These are phyloP conservation scores for Sebastes elongatus DNA, from an alignment of 2,797 vertebrate species.

Conservation along the genomic window DNA sequence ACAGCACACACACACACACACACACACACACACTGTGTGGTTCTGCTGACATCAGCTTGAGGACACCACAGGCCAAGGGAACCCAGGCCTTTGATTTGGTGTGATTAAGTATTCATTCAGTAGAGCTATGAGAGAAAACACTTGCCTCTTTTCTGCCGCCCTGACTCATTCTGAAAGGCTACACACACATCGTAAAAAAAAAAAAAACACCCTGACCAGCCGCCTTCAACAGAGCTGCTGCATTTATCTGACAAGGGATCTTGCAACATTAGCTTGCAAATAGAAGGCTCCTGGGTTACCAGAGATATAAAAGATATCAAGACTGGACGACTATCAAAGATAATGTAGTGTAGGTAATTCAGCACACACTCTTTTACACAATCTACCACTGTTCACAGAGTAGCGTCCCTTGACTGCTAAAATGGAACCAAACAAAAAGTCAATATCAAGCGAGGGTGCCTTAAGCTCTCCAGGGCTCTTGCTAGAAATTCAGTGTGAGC, in stretches of 20 bases:
- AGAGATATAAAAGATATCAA: conserved; percentile 64
- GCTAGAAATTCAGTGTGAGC: conserved; percentile 72
- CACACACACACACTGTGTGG: conserved; percentile 29
- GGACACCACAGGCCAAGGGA: conserved; percentile 66
- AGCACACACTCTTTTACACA: conserved; percentile 69
- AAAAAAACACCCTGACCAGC: conserved; percentile 24
- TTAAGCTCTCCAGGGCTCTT: conserved; percentile 76
- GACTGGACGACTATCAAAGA: conserved; percentile 70
- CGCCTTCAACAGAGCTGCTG: conserved; percentile 38
- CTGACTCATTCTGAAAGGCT: conserved; percentile 57
- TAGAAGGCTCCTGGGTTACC: conserved; percentile 63
- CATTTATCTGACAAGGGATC: conserved; percentile 70
- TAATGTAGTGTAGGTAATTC: conserved; percentile 71
- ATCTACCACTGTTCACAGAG: conserved; percentile 62
- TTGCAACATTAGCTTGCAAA: conserved; percentile 69
- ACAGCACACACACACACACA: conserved; percentile 25
- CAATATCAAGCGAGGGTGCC: conserved; percentile 73
- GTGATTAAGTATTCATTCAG: conserved; percentile 72
- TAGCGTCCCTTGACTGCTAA: conserved; percentile 69
- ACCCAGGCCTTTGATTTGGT: conserved; percentile 66
- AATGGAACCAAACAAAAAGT: conserved; percentile 80
- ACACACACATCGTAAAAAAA: conserved; percentile 24
- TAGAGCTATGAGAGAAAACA: conserved; percentile 58
- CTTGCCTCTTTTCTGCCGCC: conserved; percentile 49
- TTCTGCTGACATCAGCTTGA: conserved; percentile 74